Conservation (phyloP, 2,797 vertebrate genomes). For the Hippoglossus hippoglossus region DNA sequence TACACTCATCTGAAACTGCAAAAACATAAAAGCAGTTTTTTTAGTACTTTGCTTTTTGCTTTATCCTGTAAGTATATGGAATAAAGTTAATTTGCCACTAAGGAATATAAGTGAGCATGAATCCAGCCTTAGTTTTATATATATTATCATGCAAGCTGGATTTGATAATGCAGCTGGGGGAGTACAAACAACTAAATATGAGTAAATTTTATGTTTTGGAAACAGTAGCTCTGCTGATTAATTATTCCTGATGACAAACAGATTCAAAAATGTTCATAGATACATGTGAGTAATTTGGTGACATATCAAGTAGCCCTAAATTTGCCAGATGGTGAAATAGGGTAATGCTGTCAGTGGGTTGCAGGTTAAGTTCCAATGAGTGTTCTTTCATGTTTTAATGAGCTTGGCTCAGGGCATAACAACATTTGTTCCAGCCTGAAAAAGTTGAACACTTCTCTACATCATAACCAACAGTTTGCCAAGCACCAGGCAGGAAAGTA, state of each 20-base stretch:
- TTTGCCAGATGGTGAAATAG: constrained; percentile 38
- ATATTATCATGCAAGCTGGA: neutral
- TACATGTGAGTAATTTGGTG: constrained; percentile 26
- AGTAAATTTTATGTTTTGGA: constrained; percentile 8
- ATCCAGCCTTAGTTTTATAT: neutral
- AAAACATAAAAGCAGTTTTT: neutral
- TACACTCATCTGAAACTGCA: constrained; percentile 5
- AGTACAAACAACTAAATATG: constrained; percentile 8
- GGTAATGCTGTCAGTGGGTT: constrained; percentile 23
- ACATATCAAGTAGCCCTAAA: constrained; percentile 24
- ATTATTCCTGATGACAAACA: constrained; percentile 20
- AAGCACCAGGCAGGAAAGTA: constrained; percentile 38
- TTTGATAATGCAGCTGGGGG: neutral
- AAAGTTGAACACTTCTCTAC: constrained; percentile 42
- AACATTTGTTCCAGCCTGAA: constrained; percentile 44
- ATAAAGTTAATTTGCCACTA: neutral
- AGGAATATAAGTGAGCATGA: neutral
- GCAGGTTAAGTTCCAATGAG: constrained; percentile 34
- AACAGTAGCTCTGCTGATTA: constrained; percentile 7
- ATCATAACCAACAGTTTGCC: constrained; percentile 33
- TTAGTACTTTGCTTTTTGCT: neutral
- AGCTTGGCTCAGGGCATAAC: constrained; percentile 39
- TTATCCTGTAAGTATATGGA: neutral
- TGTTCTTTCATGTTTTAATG: constrained; percentile 55
- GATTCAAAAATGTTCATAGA: constrained; percentile 13